Conservation (phyloP, 2,113 vertebrate genomes). For the Microtus oregoni region DNA sequence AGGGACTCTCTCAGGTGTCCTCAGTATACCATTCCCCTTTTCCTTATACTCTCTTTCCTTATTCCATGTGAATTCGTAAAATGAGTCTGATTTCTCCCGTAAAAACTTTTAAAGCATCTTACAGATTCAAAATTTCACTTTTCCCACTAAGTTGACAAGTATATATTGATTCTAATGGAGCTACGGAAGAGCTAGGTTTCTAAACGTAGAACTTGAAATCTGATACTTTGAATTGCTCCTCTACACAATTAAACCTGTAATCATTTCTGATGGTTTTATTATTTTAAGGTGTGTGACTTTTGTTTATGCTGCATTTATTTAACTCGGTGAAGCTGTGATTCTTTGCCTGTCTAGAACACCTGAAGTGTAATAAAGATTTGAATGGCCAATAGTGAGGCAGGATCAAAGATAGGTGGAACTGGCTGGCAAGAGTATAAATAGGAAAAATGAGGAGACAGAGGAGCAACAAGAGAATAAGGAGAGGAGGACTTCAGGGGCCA, state of each 20-base stretch:
- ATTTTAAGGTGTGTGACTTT: too few species aligned
- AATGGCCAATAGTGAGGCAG: too few species aligned
- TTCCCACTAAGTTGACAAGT: neutral
- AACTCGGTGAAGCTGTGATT: too few species aligned
- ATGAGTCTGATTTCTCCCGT: neutral
- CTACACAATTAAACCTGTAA: neutral
- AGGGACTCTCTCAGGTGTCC: neutral
- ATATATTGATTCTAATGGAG: neutral
- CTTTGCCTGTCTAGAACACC: too few species aligned
- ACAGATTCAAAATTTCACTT: neutral
- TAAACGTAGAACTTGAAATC: neutral
- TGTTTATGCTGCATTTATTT: too few species aligned
- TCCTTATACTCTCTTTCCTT: neutral
- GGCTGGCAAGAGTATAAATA: too few species aligned
- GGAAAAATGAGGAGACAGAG: too few species aligned
- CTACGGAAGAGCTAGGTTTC: neutral
- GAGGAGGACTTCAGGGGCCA: too few species aligned
- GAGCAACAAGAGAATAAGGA: too few species aligned
- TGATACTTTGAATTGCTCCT: neutral
- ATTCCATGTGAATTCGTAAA: neutral
- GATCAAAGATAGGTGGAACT: too few species aligned
- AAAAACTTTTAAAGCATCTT: neutral
- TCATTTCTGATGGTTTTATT: neutral
- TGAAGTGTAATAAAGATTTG: too few species aligned
- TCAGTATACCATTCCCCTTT: too few species aligned